A percentile compares a stretch with the other conserved stretches of the same genome.
Conservation (phyloP, 2,888 invertebrate species). For the Limulus polyphemus region DNA sequence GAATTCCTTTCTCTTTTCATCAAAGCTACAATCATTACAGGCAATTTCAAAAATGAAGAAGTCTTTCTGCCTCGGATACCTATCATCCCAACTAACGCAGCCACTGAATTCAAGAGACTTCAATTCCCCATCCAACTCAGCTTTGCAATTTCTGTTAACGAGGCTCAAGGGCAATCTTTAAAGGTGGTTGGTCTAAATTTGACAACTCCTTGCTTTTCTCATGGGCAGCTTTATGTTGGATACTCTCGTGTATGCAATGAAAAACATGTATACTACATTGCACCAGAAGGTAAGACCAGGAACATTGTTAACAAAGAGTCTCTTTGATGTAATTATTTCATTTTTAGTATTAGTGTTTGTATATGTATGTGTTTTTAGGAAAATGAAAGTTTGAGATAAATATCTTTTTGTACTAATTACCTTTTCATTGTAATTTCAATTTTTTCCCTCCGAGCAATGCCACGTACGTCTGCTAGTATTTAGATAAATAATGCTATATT, state of each 20-base stretch:
- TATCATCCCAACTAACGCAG: slow-evolving; percentile 5
- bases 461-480: too few species aligned
- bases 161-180: slow-evolving; percentile 24
- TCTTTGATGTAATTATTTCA: too few species aligned
- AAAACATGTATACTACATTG: background rate
- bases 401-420: too few species aligned
- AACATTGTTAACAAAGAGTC: background rate
- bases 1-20: slow-evolving; percentile 15
- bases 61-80: slow-evolving; percentile 23
- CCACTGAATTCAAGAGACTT: slow-evolving; percentile 13
- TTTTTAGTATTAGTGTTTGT: too few species aligned
- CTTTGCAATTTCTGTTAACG: slow-evolving; percentile 26
- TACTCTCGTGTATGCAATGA: slow-evolving; percentile 15
- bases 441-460: too few species aligned
- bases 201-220: slow-evolving; percentile 25
- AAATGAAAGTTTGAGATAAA: too few species aligned
- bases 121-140: slow-evolving; percentile 23
- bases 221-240: slow-evolving; percentile 31
- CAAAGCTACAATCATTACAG: too few species aligned
- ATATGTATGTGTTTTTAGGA: too few species aligned
- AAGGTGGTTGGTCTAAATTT: slow-evolving; percentile 17
- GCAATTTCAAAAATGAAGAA: too few species aligned
- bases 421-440: too few species aligned
- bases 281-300: slow-evolving; percentile 2
- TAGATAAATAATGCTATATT: too few species aligned